Conservation (phyloP, 2,113 vertebrate genomes). For the Acinonyx jubatus region DNA sequence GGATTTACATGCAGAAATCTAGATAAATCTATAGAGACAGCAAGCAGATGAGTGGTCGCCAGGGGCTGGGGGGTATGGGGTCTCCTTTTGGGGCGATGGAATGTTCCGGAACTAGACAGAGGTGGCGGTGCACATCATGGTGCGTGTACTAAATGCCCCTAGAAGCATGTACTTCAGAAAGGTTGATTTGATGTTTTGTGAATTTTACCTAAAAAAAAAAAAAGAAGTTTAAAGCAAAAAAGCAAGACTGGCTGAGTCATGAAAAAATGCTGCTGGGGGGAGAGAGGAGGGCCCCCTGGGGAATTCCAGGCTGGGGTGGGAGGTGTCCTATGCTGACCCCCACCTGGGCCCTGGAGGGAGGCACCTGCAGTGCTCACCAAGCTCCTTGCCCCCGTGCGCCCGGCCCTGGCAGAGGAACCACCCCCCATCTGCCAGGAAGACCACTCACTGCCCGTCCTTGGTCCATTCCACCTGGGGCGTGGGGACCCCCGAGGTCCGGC, state of each 20-base stretch:
- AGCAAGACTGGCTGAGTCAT: background rate
- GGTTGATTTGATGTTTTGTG: no score
- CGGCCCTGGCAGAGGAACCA: background rate
- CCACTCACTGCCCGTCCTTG: slow-evolving; percentile 90
- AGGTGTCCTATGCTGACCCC: background rate
- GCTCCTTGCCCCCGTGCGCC: no score
- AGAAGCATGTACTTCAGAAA: background rate
- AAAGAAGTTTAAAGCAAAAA: background rate
- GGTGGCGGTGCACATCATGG: fast-evolving
- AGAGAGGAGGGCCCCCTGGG: background rate
- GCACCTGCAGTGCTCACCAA: fast-evolving
- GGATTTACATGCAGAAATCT: fast-evolving
- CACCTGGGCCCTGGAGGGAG: background rate
- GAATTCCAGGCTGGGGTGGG: fast-evolving
- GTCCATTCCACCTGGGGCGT: slow-evolving; percentile 91
- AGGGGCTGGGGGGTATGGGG: background rate
- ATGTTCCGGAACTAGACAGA: background rate
- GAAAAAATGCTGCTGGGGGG: fast-evolving
- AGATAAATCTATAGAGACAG: fast-evolving
- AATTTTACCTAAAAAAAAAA: background rate
- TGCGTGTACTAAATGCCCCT: fast-evolving
- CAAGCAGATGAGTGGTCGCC: no score
- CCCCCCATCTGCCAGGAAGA: fast-evolving
- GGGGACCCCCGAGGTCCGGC: slow-evolving; percentile 86
- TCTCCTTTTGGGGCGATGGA: background rate